Evolutionary conservation across 2,888 invertebrate genomes (phyloP), one percentile per base, ranked within the genome.

Genomic region (Zelleria hepariella): DNA sequence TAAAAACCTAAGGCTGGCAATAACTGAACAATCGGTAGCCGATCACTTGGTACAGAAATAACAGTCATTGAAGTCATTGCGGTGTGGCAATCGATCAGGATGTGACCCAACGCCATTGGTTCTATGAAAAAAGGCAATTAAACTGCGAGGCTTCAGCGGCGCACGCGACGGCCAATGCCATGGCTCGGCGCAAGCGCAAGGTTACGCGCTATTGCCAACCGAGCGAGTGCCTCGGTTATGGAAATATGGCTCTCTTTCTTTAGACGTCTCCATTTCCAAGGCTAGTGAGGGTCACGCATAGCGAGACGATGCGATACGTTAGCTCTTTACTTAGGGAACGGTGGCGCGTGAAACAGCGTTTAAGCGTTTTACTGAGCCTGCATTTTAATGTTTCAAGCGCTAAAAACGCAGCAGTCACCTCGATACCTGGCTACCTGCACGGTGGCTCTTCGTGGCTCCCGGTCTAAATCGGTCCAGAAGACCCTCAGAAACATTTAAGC

Each of bases 61-160:
- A 15, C 2, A 56, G 53, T 5, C 24, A 57, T 48, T 27, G 27
- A 57, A 57, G 42, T 1, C 15, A 47, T n/a, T n/a, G n/a, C 27
- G 24, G 64, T 75, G 72, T 65, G 61, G 73, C 71, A 75, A 75
- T 75, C 68, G 67, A 74, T 71, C 71, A 75, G 75, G 75, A 75
- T 74, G 71, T 68, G 62, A 59, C 64, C 64, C 64, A 66, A 67
- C 66, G 66, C 65, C 65, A 60, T 61, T n/a, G 58, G 60, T 58
- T 51, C 58, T 57, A 60, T 66, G 66, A 68, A 64, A 72, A 72
- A 68, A 68, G 60, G 62, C 63, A 73, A 75, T 75, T 74, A 74
- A 66, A 63, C 62, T 64, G 67, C 66, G 66, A 66, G 70, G 64
- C 26, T 48, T 32, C 54, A 20, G 42, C 51, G 20, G 25, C 15